These are phyloP conservation scores for Dryoscopus gambensis DNA, from an alignment of 2,113 vertebrate species.

Conservation along the genomic window DNA sequence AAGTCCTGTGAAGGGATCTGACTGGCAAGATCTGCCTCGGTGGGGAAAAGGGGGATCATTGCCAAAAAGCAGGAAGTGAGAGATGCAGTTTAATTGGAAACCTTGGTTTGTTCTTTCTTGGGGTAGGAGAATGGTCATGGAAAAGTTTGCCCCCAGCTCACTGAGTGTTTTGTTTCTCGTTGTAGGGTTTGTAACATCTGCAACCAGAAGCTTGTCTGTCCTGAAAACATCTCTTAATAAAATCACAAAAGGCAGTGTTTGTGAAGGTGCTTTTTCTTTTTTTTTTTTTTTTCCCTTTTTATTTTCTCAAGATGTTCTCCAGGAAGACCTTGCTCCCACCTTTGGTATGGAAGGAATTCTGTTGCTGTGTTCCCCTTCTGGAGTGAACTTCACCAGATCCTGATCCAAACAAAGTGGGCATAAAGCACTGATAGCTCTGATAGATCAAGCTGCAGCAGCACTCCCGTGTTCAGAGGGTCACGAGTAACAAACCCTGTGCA, in stretches of 20 bases:
- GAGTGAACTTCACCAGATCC: neutral
- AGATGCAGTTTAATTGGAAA: neutral
- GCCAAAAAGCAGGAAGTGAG: neutral
- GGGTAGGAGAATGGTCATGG: neutral
- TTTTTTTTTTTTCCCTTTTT: neutral
- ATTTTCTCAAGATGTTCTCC: neutral
- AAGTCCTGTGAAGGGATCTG: neutral
- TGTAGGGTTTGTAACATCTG: constrained; percentile 63
- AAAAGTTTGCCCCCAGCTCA: neutral
- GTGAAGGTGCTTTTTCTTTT: neutral
- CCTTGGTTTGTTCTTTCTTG: neutral
- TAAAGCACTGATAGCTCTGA: neutral
- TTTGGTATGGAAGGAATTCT: neutral
- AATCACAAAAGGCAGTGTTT: constrained; percentile 57
- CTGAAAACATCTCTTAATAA: constrained; percentile 72
- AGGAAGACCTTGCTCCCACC: neutral
- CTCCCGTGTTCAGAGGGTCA: fast-evolving
- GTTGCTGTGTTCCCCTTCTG: neutral
- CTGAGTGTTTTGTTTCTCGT: neutral
- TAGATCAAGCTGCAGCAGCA: neutral
- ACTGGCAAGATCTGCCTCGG: neutral
- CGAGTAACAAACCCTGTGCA: neutral
- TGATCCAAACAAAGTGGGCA: neutral
- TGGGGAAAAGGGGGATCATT: neutral
- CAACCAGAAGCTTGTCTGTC: constrained; percentile 46